Base-by-base conservation (phyloP, 2,888 invertebrate genomes). In the Brachyptera putata region DNA sequence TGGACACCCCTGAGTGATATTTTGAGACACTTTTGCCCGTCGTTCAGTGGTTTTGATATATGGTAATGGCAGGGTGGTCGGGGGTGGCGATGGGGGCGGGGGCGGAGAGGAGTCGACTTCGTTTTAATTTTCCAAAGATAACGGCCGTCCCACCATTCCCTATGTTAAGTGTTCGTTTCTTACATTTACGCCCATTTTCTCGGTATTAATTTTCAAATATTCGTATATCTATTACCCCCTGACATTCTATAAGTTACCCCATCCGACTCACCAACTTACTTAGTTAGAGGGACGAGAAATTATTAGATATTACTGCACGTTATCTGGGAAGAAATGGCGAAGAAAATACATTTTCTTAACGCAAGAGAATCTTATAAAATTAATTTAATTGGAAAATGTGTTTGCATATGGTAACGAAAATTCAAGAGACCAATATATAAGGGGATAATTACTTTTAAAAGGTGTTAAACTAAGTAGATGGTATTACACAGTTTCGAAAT, bases 51-150 rank as follows among this genome's bases (percentile, higher is more conserved):
- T 57, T n/a, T 50, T 63, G 63, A 63, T 63, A 58, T 61, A 63
- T 63, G 63, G 61, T 63, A 63, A 63, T 63, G 63, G 61, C 41
- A 61, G 58, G n/a, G 13, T 53, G 5, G 30, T 24, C 25, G 36
- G 39, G 25, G 46, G 60, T 46, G n/a, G 24, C 24, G 43, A 1
- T 39, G 14, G 13, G 41, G 58, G 43, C 46, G 53, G 21, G 53
- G 48, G 46, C 39, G 26, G 53, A 60, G 46, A 53, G 39, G n/a
- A 56, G 60, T 50, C 26, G 41, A 49, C 58, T 62, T 62, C 62
- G 61, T 61, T 63, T 63, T 63, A 63, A 63, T 63, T 63, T 63
- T 53, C 43, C 36, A 53, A 53, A 53, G 53, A 53, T 53, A 53
- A 53, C 53, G 43, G 43, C 21, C 21, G 18, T 43, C 18, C 30